These are phyloP conservation scores for Chloroclysta siterata DNA, from an alignment of 2,888 invertebrate species.

Conservation along the genomic window DNA sequence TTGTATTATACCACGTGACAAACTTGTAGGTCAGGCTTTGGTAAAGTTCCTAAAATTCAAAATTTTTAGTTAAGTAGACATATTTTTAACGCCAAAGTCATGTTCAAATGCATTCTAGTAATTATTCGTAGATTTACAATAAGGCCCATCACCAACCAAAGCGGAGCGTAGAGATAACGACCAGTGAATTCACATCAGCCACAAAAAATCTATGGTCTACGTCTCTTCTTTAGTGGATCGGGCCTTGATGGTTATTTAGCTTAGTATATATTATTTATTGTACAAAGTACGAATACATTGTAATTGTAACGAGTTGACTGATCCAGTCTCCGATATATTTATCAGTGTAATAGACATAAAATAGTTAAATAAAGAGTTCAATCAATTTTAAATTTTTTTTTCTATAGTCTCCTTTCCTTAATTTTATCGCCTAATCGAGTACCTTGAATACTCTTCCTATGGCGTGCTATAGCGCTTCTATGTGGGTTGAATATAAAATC, in stretches of 20 bases:
- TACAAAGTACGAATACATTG: conserved; percentile 65
- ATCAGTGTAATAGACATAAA: conserved; percentile 45
- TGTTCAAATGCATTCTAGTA: conserved; percentile 49
- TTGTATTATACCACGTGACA: conserved; percentile 2
- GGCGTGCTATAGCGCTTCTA: too few relatives aligned
- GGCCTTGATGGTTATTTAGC: conserved; percentile 18
- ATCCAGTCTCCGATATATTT: conserved; percentile 35
- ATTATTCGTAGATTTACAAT: conserved; percentile 47
- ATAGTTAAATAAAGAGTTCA: conserved; percentile 53
- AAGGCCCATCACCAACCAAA: conserved; percentile 23
- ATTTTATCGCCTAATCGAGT: neutral
- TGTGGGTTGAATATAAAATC: too few relatives aligned
- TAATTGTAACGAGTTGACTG: conserved; percentile 36
- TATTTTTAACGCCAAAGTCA: conserved; percentile 55
- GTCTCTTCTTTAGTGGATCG: conserved; percentile 4
- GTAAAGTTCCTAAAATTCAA: conserved; percentile 59
- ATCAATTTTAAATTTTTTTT: conserved; percentile 21
- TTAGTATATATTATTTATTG: conserved; percentile 67
- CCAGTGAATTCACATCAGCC: neutral
- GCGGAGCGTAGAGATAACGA: neutral
- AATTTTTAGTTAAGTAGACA: conserved; percentile 48
- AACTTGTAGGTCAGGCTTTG: conserved; percentile 42
- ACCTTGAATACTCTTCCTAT: too few relatives aligned
- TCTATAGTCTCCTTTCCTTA: neutral
- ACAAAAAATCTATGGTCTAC: neutral